A percentile compares a stretch with the other conserved stretches of the same genome.
phyloP scores from a whole-genome alignment of 2,113 vertebrate species.

The Leptosomus discolor region DNA sequence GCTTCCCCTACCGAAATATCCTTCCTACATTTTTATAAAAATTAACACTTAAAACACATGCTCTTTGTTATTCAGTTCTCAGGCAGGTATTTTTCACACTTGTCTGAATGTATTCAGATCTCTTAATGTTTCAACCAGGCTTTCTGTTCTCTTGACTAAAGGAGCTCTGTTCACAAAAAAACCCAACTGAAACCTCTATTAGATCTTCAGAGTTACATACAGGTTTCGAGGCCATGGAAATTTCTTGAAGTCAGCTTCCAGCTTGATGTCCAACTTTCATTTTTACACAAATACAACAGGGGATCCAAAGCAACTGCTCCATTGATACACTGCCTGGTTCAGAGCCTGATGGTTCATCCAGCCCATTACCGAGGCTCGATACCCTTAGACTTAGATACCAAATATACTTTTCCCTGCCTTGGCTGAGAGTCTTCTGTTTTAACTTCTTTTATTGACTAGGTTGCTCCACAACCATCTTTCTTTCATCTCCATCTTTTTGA shows the following conservation, averaged over 20 bases:
- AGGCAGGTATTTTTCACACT: neutral
- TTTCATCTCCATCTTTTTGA: neutral
- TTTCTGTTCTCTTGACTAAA: neutral
- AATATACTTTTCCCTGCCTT: neutral
- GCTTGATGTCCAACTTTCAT: neutral
- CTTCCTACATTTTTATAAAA: neutral
- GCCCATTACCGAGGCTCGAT: neutral
- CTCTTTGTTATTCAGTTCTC: neutral
- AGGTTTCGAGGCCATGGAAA: neutral
- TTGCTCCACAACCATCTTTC: neutral
- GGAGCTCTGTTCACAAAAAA: neutral
- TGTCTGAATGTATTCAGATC: neutral
- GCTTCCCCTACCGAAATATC: neutral
- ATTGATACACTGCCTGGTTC: neutral
- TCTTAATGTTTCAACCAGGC: neutral
- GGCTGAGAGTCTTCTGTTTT: neutral
- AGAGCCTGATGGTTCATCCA: neutral
- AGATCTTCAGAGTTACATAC: neutral
- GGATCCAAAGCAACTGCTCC: neutral
- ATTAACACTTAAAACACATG: neutral
- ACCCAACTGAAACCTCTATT: neutral
- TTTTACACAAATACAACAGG: neutral
- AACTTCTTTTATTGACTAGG: neutral
- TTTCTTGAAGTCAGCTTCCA: neutral
- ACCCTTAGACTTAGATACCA: neutral